Evolutionary conservation across 2,888 invertebrate genomes (phyloP).

Genomic region (Scaptodrosophila latifasciaeformis): DNA sequence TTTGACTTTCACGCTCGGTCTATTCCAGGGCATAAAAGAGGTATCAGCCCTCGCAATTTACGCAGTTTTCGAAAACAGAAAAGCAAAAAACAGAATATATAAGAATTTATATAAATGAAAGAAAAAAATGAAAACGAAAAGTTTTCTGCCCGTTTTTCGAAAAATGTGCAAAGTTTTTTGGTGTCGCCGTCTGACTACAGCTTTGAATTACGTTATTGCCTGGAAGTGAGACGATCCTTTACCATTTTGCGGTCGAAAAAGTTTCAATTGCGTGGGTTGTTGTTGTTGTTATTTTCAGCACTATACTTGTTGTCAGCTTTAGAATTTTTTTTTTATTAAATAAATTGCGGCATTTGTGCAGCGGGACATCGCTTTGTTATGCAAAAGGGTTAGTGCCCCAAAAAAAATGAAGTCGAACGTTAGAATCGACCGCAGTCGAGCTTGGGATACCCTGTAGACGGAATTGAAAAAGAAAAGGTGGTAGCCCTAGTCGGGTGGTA

Average conservation of each 20-base stretch:
- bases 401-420: not conserved
- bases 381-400: constrained; percentile 4
- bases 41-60: constrained; percentile 49
- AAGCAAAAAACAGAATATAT: not conserved
- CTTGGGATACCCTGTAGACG: too few species aligned
- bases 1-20: constrained; percentile 16
- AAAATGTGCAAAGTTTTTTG: constrained; percentile 59
- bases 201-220: constrained; percentile 67
- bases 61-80: constrained; percentile 46
- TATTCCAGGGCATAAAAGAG: constrained; percentile 28
- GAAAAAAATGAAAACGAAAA: constrained; percentile 15
- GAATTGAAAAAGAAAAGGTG: too few species aligned
- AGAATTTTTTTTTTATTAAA: constrained; percentile 46
- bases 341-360: constrained; percentile 47
- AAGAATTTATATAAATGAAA: too few species aligned
- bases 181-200: constrained; percentile 38
- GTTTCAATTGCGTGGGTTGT: constrained; percentile 64
- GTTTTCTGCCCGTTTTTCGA: constrained; percentile 40
- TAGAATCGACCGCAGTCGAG: too few species aligned
- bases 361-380: constrained; percentile 29
- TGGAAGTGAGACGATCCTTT: constrained; percentile 55
- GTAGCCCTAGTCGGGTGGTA: too few species aligned
- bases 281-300: constrained; percentile 2
- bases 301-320: constrained; percentile 23
- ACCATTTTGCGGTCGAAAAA: constrained; percentile 66